phyloP scores from a whole-genome alignment of 2,888 invertebrate genomes.

The Caenorhabditis macrosperma region DNA sequence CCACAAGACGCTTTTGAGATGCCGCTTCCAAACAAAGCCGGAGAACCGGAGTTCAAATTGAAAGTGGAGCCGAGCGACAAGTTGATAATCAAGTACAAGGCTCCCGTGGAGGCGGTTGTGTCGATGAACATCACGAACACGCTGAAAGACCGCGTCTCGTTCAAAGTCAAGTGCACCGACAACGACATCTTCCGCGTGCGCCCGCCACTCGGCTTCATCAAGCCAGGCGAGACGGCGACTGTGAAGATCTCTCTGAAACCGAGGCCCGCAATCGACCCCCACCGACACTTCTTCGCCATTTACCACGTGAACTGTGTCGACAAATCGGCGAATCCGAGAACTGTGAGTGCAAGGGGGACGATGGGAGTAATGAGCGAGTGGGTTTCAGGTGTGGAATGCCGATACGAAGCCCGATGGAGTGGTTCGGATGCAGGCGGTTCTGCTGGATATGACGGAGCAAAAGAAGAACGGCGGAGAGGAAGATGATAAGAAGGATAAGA shows the following conservation, averaged over 20 bases:
- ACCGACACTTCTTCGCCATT: constrained; percentile 72
- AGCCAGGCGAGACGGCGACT: constrained; percentile 60
- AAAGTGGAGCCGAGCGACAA: constrained; percentile 64
- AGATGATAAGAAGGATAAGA: constrained; percentile 27
- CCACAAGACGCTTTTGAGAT: constrained; percentile 18
- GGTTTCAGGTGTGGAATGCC: constrained; percentile 58
- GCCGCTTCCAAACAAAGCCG: constrained; percentile 66
- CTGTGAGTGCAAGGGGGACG: constrained; percentile 6
- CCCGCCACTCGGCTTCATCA: constrained; percentile 71
- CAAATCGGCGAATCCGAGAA: constrained; percentile 52
- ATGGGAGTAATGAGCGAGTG: not conserved
- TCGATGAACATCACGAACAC: constrained; percentile 67
- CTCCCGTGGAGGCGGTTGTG: constrained; percentile 28
- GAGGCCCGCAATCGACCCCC: constrained; percentile 54
- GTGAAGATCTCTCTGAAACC: constrained; percentile 63
- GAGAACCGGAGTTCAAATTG: constrained; percentile 69
- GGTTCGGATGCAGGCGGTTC: constrained; percentile 55
- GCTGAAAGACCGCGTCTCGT: constrained; percentile 63
- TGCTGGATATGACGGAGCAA: constrained; percentile 33
- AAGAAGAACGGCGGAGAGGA: constrained; percentile 41
- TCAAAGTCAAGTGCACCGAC: constrained; percentile 74
- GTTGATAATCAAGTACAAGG: constrained; percentile 60
- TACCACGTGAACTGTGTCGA: constrained; percentile 66
- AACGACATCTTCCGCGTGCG: constrained; percentile 75
- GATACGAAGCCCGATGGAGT: constrained; percentile 71